phyloP scores from a whole-genome alignment of 1,140 invertebrate species.

The Drosophila takahashii region DNA sequence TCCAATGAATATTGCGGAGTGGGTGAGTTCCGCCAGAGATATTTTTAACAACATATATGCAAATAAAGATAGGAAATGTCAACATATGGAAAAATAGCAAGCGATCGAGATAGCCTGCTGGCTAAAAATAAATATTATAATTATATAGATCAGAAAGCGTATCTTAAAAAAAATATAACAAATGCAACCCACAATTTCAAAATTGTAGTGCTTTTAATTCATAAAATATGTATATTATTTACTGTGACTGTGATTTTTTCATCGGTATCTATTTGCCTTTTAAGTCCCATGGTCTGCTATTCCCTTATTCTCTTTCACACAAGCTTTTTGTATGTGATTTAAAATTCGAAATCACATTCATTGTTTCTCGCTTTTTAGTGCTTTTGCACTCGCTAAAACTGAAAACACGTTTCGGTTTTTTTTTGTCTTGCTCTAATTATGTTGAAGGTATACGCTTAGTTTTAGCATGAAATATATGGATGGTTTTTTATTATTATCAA shows the following conservation, averaged over 20 bases:
- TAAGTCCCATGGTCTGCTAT: not conserved
- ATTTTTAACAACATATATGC: not conserved
- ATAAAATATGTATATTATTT: no score
- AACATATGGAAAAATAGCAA: not conserved
- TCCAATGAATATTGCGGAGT: not conserved
- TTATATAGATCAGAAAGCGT: no score
- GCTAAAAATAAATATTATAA: no score
- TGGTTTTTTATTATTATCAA: not conserved
- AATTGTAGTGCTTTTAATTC: not conserved
- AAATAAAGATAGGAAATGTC: not conserved
- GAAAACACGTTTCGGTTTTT: conserved; percentile 32
- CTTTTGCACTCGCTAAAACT: conserved; percentile 31
- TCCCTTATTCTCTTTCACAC: not conserved
- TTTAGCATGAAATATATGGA: conserved; percentile 15
- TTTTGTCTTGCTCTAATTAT: conserved; percentile 26
- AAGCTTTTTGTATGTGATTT: conserved; percentile 17
- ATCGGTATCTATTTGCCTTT: not conserved
- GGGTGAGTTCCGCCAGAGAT: not conserved
- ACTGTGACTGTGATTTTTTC: not conserved
- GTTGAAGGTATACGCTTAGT: conserved; percentile 1
- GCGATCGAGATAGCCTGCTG: no score
- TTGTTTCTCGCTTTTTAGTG: conserved; percentile 13
- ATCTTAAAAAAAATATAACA: no score
- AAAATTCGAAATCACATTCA: conserved; percentile 19
- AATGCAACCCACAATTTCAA: no score